Conservation (phyloP, 2,888 invertebrate genomes). For the Rhabditoides inermis region DNA sequence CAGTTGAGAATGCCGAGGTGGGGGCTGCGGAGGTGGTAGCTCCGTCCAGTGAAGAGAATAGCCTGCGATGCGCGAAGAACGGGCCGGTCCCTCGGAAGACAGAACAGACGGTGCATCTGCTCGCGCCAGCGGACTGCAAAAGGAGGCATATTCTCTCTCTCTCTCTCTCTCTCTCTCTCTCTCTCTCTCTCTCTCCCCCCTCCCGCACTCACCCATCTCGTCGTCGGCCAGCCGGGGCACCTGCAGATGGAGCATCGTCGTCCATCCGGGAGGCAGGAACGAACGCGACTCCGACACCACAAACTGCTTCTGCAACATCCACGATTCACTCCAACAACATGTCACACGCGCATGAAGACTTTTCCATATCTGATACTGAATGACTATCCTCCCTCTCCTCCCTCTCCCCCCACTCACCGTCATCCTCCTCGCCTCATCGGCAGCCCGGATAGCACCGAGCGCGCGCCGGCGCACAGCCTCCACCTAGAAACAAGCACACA, state of each 20-base stretch:
- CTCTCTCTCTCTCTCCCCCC: not conserved
- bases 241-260: slow-evolving; percentile 27
- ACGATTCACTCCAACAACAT: too few relatives aligned
- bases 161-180: not conserved
- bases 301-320: not conserved
- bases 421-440: too few relatives aligned
- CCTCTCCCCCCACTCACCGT: too few relatives aligned
- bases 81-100: slow-evolving; percentile 20
- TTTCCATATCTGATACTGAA: slow-evolving; percentile 16
- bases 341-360: too few relatives aligned
- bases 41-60: too few relatives aligned
- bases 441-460: too few relatives aligned
- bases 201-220: slow-evolving; percentile 13
- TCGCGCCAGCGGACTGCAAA: slow-evolving; percentile 23
- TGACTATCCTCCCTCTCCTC: too few relatives aligned
- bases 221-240: slow-evolving; percentile 24
- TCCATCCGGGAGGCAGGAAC: slow-evolving; percentile 33
- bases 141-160: not conserved
- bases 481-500: not conserved
- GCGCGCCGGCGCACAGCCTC: too few relatives aligned
- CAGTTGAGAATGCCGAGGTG: slow-evolving; percentile 25
- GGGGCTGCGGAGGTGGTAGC: too few relatives aligned
- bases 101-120: slow-evolving; percentile 30
- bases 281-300: slow-evolving; percentile 3
- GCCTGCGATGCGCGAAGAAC: too few relatives aligned